Evolutionary conservation across 1,140 invertebrate genomes (phyloP).

Genomic region (Bombus impatiens): DNA sequence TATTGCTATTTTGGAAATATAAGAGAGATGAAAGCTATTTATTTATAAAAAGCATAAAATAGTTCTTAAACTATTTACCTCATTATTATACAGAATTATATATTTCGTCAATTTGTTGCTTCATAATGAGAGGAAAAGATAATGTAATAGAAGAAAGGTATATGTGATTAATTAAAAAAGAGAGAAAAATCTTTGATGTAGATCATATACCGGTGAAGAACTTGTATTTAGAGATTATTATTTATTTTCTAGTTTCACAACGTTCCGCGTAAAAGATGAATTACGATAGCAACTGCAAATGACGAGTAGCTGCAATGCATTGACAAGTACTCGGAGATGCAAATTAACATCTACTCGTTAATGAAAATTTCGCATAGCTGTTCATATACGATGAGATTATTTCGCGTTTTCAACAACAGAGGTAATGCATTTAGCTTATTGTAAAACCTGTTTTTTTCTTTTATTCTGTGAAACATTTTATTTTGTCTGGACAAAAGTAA

Average conservation of each 20-base stretch:
- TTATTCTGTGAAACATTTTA: background rate
- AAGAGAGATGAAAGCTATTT: background rate
- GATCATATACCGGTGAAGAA: background rate
- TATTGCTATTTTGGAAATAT: background rate
- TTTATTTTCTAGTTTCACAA: slow-evolving; percentile 7
- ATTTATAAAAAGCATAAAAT: background rate
- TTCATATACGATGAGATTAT: background rate
- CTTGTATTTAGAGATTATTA: background rate
- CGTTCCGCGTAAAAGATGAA: background rate
- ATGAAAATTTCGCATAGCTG: slow-evolving; percentile 15
- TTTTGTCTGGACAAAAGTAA: background rate
- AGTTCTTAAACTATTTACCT: too few species aligned
- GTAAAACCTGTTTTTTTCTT: background rate
- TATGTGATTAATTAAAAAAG: background rate
- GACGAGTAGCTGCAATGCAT: background rate
- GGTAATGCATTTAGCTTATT: background rate
- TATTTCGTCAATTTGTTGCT: too few species aligned
- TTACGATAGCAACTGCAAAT: background rate
- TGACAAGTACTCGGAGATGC: background rate
- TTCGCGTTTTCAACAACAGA: background rate
- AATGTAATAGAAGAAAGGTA: background rate
- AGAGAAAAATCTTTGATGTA: background rate
- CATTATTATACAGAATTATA: too few species aligned
- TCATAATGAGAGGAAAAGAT: background rate
- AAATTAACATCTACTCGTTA: slow-evolving; percentile 8